phyloP scores from a whole-genome alignment of 2,888 invertebrate genomes.

The Pandemis heparana region DNA sequence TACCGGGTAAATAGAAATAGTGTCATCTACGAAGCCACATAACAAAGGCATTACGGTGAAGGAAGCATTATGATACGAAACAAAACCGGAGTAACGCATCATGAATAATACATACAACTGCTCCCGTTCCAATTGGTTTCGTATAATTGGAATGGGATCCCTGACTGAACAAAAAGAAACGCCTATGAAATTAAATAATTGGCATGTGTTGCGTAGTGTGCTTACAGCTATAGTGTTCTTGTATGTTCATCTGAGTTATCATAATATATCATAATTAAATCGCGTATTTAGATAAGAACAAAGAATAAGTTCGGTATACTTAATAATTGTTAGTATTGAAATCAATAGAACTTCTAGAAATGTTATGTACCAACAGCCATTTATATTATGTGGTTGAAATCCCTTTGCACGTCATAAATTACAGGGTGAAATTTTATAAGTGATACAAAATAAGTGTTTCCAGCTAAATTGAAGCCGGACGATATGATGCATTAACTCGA shows the following conservation, averaged over 20 bases:
- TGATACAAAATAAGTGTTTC: no score
- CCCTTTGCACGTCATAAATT: no score
- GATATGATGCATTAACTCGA: no score
- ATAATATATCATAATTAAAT: no score
- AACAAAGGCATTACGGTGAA: constrained; percentile 33
- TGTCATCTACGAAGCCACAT: constrained; percentile 14
- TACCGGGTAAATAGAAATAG: not conserved
- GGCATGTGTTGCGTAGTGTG: not conserved
- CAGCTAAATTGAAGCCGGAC: no score
- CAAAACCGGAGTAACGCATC: constrained; percentile 43
- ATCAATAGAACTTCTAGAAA: no score
- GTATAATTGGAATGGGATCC: constrained; percentile 54
- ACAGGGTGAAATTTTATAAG: no score
- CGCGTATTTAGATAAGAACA: no score
- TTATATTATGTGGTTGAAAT: no score
- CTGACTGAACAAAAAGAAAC: constrained; percentile 38
- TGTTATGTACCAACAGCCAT: no score
- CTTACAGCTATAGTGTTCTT: not conserved
- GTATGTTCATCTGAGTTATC: not conserved
- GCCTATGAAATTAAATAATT: constrained; percentile 24
- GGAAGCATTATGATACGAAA: constrained; percentile 36
- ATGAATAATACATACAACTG: constrained; percentile 58
- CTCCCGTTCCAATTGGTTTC: constrained; percentile 50
- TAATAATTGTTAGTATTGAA: no score
- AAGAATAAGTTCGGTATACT: no score